Conservation (phyloP, 92 coral and sea anemone genomes). For the Epizoanthus fatuus region DNA sequence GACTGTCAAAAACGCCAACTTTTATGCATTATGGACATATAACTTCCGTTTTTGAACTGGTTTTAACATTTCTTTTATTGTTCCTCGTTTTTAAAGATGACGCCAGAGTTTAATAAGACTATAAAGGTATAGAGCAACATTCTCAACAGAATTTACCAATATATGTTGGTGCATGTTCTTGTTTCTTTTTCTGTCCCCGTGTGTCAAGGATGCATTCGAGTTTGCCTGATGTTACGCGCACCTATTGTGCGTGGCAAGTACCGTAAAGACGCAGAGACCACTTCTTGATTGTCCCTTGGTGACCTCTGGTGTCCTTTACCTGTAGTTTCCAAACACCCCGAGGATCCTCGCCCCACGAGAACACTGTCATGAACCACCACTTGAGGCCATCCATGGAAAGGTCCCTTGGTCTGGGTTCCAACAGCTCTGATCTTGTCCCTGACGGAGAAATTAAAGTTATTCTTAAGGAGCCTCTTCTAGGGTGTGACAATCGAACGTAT, state of each 20-base stretch:
- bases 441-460: constrained; percentile 88
- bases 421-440: constrained; percentile 89
- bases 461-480: constrained; percentile 82
- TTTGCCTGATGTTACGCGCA: too few species aligned
- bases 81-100: too few species aligned
- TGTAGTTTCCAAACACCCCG: constrained; percentile 87
- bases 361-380: constrained; percentile 99
- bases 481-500: constrained; percentile 79
- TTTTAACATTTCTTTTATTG: too few species aligned
- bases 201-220: too few species aligned
- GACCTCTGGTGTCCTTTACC: constrained; percentile 74
- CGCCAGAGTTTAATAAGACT: too few species aligned
- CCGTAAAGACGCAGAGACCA: constrained; percentile 95
- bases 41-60: too few species aligned
- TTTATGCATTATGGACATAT: too few species aligned
- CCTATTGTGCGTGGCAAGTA: constrained; percentile 53
- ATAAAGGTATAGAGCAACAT: too few species aligned
- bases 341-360: constrained; percentile 96
- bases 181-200: too few species aligned
- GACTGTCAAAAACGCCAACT: too few species aligned
- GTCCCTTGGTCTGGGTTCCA: constrained; percentile 81
- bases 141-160: too few species aligned
- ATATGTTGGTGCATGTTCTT: too few species aligned
- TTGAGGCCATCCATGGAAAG: constrained; percentile 79
- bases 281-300: constrained; percentile 77